Evolutionary conservation across 2,797 vertebrate genomes (phyloP), one percentile per base, ranked within the genome.

Genomic region (Philypnodon macrostomus): DNA sequence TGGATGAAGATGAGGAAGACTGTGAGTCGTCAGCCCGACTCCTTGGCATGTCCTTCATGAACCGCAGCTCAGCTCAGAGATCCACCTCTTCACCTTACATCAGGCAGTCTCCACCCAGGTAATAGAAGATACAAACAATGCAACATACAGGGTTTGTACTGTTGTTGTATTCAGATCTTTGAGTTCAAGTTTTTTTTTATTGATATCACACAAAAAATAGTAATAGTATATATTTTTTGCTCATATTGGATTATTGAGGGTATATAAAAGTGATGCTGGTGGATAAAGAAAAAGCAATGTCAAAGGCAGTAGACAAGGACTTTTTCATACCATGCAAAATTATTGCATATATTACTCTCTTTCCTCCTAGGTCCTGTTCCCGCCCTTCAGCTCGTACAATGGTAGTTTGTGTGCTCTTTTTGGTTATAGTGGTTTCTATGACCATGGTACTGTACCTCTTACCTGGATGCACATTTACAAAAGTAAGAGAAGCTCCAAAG

Each of bases 1-100:
- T 94, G 83, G 96, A 99, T 0, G 95, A 98, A 8, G 95, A 98
- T 0, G 97, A 98, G 71, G 96, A 99, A 15, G 95, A 98, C 79
- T 97, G 89, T 3, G 97, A 94, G 70, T 98, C 97, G 12, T 98
- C 97, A 12, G 94, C 95, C 26, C 95, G 95, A 70, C 83, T 99
- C 4, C 74, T 99, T 53, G 97, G 96, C 58, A 97, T 98, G 93
- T 95, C 95, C 7, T 99, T 99, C 70, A 98, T 98, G 94, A 98
- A 98, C 79, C 92, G 96, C 54, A 97, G 92, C 77, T 89, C 93
- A 0, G 85, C 86, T 67, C 89, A 91, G 17, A 91, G 91, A 46
- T 85, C 85, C 50, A 85, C 54, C 52, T 61, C 84, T 16, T 64
- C 89, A 0, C 75, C 85, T 58, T 97, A 93, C 55, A 70, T 47